These are phyloP conservation scores for Mormyrus lacerda DNA, from an alignment of 2,113 vertebrate species.

Conservation along the genomic window DNA sequence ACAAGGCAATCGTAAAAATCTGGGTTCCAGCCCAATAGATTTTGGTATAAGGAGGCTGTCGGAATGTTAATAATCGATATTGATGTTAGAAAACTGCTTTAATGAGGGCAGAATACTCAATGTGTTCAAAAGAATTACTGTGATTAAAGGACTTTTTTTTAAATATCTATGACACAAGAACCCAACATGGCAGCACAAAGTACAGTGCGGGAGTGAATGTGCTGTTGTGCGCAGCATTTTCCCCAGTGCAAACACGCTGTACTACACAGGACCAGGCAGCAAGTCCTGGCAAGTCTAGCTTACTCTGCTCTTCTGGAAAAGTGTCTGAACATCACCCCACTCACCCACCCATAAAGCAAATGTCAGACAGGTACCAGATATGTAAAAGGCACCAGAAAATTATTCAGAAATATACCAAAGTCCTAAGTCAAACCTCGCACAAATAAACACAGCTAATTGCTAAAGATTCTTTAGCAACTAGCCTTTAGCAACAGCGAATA, in stretches of 20 bases:
- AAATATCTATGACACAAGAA: neutral
- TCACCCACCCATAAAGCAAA: neutral
- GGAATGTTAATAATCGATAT: slow-evolving; percentile 2
- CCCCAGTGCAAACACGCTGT: neutral
- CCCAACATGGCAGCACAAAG: neutral
- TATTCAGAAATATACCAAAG: neutral
- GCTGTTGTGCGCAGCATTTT: neutral
- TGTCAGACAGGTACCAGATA: neutral
- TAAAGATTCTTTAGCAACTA: neutral
- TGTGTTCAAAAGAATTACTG: neutral
- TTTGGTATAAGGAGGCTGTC: neutral
- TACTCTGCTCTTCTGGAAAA: neutral
- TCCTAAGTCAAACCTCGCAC: neutral
- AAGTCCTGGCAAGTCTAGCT: neutral
- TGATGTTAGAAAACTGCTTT: neutral
- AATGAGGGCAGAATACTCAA: neutral
- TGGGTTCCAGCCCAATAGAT: slow-evolving; percentile 16
- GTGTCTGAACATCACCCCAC: neutral
- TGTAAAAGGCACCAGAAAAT: neutral
- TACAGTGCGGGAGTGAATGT: neutral
- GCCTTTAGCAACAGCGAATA: neutral
- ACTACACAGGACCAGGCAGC: neutral
- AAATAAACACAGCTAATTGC: neutral
- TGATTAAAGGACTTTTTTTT: neutral
- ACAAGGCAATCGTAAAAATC: neutral